phyloP scores from a whole-genome alignment of 2,888 invertebrate genomes.

The Drosophila prolongata region DNA sequence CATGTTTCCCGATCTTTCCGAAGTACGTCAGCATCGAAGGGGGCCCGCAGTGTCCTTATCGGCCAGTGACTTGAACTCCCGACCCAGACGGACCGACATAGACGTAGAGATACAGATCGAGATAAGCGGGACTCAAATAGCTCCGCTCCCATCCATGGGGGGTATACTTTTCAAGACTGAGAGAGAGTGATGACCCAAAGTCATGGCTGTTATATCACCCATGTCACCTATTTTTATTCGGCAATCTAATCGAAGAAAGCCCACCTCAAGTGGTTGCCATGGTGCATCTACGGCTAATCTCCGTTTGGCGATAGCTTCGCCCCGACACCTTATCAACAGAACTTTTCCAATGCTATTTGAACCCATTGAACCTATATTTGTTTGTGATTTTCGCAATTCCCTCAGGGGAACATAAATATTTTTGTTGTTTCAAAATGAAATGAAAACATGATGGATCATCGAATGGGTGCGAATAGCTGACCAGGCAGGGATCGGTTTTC shows the following conservation, averaged over 20 bases:
- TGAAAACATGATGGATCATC: slow-evolving; percentile 13
- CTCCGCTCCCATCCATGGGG: slow-evolving; percentile 30
- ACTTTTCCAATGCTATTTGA: slow-evolving; percentile 63
- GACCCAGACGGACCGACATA: background rate
- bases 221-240: background rate
- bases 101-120: background rate
- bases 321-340: slow-evolving; percentile 47
- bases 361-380: slow-evolving; percentile 54
- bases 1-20: slow-evolving; percentile 18
- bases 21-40: slow-evolving; percentile 14
- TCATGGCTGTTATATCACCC: background rate
- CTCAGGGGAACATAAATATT: slow-evolving; percentile 49
- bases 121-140: slow-evolving; percentile 32
- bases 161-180: slow-evolving; percentile 14
- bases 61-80: background rate
- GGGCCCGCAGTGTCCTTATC: slow-evolving; percentile 22
- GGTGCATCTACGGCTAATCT: slow-evolving; percentile 23
- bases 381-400: slow-evolving; percentile 17
- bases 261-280: slow-evolving; percentile 20
- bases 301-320: slow-evolving; percentile 20
- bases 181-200: background rate
- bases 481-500: slow-evolving; percentile 7
- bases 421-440: slow-evolving; percentile 24
- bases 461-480: slow-evolving; percentile 11
- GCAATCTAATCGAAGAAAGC: slow-evolving; percentile 20